These are phyloP conservation scores for Taeniopygia guttata DNA, from an alignment of 2,797 vertebrate species.

Conservation along the genomic window DNA sequence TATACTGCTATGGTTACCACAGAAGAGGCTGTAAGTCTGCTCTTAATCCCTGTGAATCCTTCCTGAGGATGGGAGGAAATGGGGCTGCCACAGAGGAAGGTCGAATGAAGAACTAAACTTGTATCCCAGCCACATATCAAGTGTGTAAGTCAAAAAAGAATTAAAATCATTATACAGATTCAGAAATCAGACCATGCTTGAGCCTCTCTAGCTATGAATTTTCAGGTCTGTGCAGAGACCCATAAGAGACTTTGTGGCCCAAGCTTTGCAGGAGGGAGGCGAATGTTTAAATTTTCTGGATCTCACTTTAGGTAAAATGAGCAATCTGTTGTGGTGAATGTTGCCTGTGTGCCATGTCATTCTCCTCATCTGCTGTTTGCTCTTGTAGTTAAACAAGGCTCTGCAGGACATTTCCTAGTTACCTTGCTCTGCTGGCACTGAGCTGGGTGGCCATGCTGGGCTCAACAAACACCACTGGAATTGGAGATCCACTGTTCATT, in stretches of 20 bases:
- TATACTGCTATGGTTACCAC: neutral
- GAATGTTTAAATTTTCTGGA: neutral
- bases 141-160: neutral
- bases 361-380: neutral
- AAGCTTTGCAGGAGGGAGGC: neutral
- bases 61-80: neutral
- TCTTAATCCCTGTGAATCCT: neutral
- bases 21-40: neutral
- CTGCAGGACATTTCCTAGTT: neutral
- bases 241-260: neutral
- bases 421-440: neutral
- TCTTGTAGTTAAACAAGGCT: neutral
- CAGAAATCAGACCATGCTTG: neutral
- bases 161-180: neutral
- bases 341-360: neutral
- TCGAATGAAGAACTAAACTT: neutral
- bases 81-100: neutral
- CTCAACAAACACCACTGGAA: neutral
- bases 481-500: neutral
- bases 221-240: neutral
- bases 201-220: neutral
- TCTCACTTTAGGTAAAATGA: neutral
- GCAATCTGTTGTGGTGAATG: neutral
- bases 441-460: neutral
- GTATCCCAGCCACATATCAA: neutral